phyloP scores from a whole-genome alignment of 30 jellyfish, hydroid and myxozoan genomes.

The Hydra vulgaris region DNA sequence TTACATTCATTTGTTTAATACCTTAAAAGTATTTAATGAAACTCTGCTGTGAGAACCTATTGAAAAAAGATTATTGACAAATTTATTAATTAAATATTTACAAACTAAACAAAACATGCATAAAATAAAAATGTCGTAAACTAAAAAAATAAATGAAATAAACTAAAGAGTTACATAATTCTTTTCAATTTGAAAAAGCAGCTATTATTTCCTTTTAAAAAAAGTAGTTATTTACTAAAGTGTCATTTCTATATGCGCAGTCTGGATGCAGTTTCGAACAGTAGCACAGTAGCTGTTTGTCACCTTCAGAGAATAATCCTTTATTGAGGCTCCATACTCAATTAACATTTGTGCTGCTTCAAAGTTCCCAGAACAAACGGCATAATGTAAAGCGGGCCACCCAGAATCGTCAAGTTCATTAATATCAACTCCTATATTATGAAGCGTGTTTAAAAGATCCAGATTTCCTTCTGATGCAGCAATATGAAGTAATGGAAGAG shows the following conservation, averaged over 20 bases:
- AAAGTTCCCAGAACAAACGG: slow-evolving; percentile 68
- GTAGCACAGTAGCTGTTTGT: slow-evolving; percentile 55
- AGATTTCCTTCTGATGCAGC: slow-evolving; percentile 86
- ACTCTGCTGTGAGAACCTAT: too few species aligned
- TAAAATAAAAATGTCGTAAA: too few species aligned
- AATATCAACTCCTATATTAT: slow-evolving; percentile 75
- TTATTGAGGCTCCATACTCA: slow-evolving; percentile 54
- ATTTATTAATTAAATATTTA: too few species aligned
- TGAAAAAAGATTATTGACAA: too few species aligned
- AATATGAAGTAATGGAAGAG: slow-evolving; percentile 68
- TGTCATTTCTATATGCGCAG: neutral
- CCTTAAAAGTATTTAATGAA: too few species aligned
- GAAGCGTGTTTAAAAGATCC: slow-evolving; percentile 53
- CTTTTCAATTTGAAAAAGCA: too few species aligned
- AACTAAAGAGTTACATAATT: too few species aligned
- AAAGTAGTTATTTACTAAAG: neutral
- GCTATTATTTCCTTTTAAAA: neutral
- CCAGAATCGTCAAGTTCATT: slow-evolving; percentile 73
- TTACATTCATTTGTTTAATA: too few species aligned
- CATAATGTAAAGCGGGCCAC: slow-evolving; percentile 98
- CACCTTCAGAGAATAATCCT: slow-evolving; percentile 50
- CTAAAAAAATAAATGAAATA: too few species aligned
- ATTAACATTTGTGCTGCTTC: slow-evolving; percentile 62
- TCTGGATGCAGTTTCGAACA: slow-evolving; percentile 39
- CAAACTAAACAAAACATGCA: too few species aligned